A percentile compares a stretch with the other conserved stretches of the same genome.
Conservation (phyloP, 1,140 invertebrate species). For the Drosophila asahinai region DNA sequence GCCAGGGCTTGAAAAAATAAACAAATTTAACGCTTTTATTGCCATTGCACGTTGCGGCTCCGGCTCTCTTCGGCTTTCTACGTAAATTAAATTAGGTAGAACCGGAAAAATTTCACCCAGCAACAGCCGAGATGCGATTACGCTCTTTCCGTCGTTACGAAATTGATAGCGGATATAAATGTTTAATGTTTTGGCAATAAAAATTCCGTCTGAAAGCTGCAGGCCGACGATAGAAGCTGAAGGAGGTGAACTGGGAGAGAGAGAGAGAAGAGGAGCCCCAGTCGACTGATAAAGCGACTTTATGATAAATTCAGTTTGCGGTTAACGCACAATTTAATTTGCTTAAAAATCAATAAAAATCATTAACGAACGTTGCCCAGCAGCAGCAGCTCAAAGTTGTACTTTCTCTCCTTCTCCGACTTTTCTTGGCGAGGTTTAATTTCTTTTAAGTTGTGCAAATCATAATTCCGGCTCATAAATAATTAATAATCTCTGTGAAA, state of each 20-base stretch:
- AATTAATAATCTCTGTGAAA: slow-evolving; percentile 43
- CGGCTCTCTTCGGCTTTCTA: slow-evolving; percentile 47
- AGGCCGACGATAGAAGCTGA: slow-evolving; percentile 2
- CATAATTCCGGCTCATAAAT: slow-evolving; percentile 42
- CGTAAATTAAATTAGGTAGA: slow-evolving; percentile 83
- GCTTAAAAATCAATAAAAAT: slow-evolving; percentile 82
- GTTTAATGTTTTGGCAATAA: slow-evolving; percentile 84
- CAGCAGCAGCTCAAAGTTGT: neutral
- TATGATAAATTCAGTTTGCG: slow-evolving; percentile 80
- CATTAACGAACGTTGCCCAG: slow-evolving; percentile 56
- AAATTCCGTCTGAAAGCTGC: slow-evolving; percentile 64
- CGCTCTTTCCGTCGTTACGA: slow-evolving; percentile 66
- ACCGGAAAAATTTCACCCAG: slow-evolving; percentile 66
- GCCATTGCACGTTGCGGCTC: slow-evolving; percentile 70
- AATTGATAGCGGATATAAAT: slow-evolving; percentile 84
- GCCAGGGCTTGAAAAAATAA: slow-evolving; percentile 70
- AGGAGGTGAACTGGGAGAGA: neutral
- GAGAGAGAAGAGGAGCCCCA: neutral
- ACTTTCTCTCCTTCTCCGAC: neutral
- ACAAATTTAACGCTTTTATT: slow-evolving; percentile 84
- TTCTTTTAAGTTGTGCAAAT: slow-evolving; percentile 25
- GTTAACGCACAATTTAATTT: slow-evolving; percentile 83
- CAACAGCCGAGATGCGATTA: slow-evolving; percentile 69
- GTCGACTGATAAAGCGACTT: slow-evolving; percentile 73
- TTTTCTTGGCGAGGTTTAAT: slow-evolving; percentile 5